Evolutionary conservation across 2,888 invertebrate genomes (phyloP).

Genomic region (Nephrotoma guestfalica): DNA sequence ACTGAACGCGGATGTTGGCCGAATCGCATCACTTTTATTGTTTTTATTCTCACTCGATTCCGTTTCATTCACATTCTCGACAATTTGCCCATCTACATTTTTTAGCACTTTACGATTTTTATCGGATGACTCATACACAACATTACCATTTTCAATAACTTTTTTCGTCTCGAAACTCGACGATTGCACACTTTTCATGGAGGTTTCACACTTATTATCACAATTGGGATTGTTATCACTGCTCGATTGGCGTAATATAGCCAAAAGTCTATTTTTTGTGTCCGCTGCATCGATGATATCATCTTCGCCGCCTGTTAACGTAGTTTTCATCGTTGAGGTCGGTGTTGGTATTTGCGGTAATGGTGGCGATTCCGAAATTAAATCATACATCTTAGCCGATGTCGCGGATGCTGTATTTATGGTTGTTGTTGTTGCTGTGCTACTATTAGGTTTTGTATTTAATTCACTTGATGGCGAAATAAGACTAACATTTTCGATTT

Average conservation of each 20-base stretch:
- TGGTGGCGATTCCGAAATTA: not conserved
- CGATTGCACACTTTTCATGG: conserved; percentile 9
- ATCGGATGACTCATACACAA: conserved; percentile 24
- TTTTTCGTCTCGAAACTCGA: conserved; percentile 22
- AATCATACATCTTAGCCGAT: not conserved
- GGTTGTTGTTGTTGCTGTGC: not conserved
- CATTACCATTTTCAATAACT: conserved; percentile 28
- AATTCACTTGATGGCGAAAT: not conserved
- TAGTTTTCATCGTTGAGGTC: conserved; percentile 1
- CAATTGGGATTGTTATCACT: not conserved
- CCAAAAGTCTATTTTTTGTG: not conserved
- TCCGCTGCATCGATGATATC: not conserved
- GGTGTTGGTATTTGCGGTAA: conserved; percentile 7
- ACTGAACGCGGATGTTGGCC: not conserved
- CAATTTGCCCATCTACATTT: conserved; percentile 7
- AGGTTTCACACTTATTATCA: conserved; percentile 21
- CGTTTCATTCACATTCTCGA: not conserved
- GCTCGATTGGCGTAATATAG: not conserved
- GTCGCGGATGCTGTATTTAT: not conserved
- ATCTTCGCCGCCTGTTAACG: not conserved
- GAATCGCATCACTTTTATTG: conserved; percentile 14
- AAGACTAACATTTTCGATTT: not conserved
- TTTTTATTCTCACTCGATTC: conserved; percentile 5
- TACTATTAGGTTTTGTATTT: not conserved
- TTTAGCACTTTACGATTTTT: conserved; percentile 15